Conservation (phyloP, 2,797 vertebrate species). For the Erethizon dorsatum region DNA sequence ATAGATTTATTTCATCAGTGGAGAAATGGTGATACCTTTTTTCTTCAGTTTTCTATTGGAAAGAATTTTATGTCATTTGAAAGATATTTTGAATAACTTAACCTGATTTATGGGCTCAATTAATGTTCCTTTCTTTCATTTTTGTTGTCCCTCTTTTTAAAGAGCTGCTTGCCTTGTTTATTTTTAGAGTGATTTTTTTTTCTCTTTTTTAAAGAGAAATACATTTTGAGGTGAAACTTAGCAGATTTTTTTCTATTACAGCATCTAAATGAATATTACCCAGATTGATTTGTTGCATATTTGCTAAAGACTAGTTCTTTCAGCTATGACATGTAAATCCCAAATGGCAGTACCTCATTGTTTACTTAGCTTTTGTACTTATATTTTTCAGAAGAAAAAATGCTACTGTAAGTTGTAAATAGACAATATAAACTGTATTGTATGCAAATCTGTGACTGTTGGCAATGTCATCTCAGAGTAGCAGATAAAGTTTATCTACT, state of each 20-base stretch:
- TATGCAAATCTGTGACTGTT: conserved; percentile 83
- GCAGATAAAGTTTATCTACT: background rate
- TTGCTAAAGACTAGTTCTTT: conserved; percentile 90
- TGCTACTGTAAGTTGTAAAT: conserved; percentile 96
- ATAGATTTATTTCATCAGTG: conserved; percentile 78
- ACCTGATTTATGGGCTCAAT: conserved; percentile 56
- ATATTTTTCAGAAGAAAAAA: conserved; percentile 93
- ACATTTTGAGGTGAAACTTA: background rate
- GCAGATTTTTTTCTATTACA: conserved; percentile 83
- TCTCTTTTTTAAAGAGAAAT: background rate
- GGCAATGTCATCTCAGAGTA: background rate
- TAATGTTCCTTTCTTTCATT: background rate
- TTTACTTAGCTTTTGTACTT: conserved; percentile 95
- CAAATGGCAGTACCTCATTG: conserved; percentile 92
- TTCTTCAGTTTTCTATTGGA: conserved; percentile 67
- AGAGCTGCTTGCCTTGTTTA: background rate
- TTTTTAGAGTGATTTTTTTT: conserved; percentile 43
- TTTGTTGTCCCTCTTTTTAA: background rate
- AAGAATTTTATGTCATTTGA: conserved; percentile 77
- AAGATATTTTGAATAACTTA: conserved; percentile 87
- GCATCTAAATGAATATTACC: conserved; percentile 87
- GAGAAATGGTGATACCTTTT: conserved; percentile 77
- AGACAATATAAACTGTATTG: conserved; percentile 91
- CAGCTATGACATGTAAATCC: conserved; percentile 89
- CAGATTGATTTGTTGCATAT: conserved; percentile 87